Evolutionary conservation across 2,113 vertebrate species (phyloP).

Genomic region (Nothobranchius kuhntae): DNA sequence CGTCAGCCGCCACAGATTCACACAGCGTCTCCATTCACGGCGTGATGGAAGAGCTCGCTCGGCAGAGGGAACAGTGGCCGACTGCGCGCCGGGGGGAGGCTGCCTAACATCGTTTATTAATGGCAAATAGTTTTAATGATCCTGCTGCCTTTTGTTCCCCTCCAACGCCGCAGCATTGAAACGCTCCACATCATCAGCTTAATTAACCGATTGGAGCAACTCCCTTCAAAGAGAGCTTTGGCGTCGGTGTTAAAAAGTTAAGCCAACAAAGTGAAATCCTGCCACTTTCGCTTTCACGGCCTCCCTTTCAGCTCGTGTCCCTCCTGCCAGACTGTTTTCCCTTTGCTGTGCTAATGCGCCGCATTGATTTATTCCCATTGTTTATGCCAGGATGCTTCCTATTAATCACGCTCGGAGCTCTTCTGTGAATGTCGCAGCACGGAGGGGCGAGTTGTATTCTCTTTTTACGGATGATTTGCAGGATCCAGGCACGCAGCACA

Average conservation of each 20-base stretch:
- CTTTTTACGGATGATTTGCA: constrained; percentile 45
- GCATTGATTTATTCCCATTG: constrained; percentile 42
- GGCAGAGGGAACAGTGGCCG: constrained; percentile 39
- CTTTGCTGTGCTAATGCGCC: constrained; percentile 18
- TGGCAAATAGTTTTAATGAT: constrained; percentile 68
- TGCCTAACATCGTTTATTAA: constrained; percentile 52
- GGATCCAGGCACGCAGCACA: constrained; percentile 41
- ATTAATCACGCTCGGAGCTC: constrained; percentile 22
- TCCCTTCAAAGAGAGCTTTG: constrained; percentile 49
- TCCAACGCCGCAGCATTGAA: constrained; percentile 49
- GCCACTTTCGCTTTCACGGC: constrained; percentile 43
- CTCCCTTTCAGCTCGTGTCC: constrained; percentile 16
- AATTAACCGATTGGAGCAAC: constrained; percentile 56
- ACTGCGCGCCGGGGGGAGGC: constrained; percentile 42
- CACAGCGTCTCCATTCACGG: constrained; percentile 59
- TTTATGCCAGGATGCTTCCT: constrained; percentile 32
- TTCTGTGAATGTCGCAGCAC: constrained; percentile 13
- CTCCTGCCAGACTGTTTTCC: constrained; percentile 22
- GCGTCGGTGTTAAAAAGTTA: constrained; percentile 54
- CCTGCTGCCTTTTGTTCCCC: constrained; percentile 63
- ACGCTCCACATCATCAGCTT: constrained; percentile 60
- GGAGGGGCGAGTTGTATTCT: constrained; percentile 18
- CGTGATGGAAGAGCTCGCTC: constrained; percentile 51
- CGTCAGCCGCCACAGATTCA: constrained; percentile 65
- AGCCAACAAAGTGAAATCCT: constrained; percentile 58